Evolutionary conservation across 2,888 invertebrate genomes (phyloP), one percentile per base, ranked within the genome.

Genomic region (Megamerina dolium): DNA sequence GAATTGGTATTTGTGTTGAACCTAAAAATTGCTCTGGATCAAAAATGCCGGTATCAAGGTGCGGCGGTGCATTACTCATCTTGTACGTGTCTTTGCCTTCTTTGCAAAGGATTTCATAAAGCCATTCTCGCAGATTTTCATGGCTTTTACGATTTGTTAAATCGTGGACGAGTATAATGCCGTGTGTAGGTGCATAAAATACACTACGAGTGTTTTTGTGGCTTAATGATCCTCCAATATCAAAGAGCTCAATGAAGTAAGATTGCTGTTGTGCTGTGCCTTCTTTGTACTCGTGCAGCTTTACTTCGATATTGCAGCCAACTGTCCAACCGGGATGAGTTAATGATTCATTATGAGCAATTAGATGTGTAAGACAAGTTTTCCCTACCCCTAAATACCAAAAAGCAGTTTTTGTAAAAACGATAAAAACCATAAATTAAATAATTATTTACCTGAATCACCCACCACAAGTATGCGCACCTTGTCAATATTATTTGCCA

Each of bases 121-220:
- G 73, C 96, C 96, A 97, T 69, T 89, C 88, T 51, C 87, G 82
- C 46, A 97, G 75, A 74, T 96, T 95, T 47, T 87, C 81, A 68
- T 96, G 92, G 41, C 95, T 95, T 71, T 96, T 96, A 52, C 91
- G 79, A 70, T 99, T 99, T 5, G 92, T 92, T 60, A 97, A 75
- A 74, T 99, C 99, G 68, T 99, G 96, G 2, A 97, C 95, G 48
- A 99, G 75, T 57, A 99, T 91, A 26, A 96, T 85, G 77, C 96
- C 99, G 75, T 96, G 88, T 45, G 89, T 87, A 21, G 90, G 87
- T 62, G 88, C 85, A 72, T 96, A 96, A 72, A 97, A 97, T 2
- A 96, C 90, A 49, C 85, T 81, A 60, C 96, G 78, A n/a, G 92
- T 87, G 68, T 91, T 94, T 63, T 87, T 81, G 67, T 99, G 97